These are phyloP conservation scores for Benitochromis conjunctus DNA, from an alignment of 2,113 vertebrate species.

Conservation along the genomic window DNA sequence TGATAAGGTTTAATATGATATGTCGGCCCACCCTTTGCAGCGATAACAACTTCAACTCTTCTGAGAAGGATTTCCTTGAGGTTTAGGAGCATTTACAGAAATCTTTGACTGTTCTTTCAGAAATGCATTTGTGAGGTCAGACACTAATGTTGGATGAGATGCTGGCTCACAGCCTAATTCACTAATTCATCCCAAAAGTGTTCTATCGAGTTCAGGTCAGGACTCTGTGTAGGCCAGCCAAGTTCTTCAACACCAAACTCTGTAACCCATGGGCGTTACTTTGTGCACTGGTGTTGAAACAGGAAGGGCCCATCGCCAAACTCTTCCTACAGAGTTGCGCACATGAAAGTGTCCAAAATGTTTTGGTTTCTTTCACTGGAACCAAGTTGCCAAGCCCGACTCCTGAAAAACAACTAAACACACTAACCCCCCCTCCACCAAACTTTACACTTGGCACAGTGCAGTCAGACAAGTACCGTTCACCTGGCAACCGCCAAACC, in stretches of 20 bases:
- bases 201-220: not conserved
- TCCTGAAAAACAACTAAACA: not conserved
- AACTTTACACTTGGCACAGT: not conserved
- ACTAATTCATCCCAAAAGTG: not conserved
- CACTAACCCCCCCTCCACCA: not conserved
- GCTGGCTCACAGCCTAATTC: not conserved
- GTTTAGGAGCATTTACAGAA: not conserved
- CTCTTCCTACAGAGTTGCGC: not conserved
- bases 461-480: not conserved
- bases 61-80: not conserved
- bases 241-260: not conserved
- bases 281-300: not conserved
- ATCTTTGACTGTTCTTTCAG: not conserved
- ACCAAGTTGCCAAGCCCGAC: not conserved
- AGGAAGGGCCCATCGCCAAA: not conserved
- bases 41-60: not conserved
- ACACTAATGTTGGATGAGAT: not conserved
- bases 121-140: not conserved
- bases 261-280: not conserved
- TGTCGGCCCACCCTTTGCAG: not conserved
- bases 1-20: not conserved
- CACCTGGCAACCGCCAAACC: too few relatives aligned
- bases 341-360: not conserved
- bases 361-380: not conserved
- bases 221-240: not conserved